Evolutionary conservation across 2,888 invertebrate genomes (phyloP).

Genomic region (Campoplex capitator): DNA sequence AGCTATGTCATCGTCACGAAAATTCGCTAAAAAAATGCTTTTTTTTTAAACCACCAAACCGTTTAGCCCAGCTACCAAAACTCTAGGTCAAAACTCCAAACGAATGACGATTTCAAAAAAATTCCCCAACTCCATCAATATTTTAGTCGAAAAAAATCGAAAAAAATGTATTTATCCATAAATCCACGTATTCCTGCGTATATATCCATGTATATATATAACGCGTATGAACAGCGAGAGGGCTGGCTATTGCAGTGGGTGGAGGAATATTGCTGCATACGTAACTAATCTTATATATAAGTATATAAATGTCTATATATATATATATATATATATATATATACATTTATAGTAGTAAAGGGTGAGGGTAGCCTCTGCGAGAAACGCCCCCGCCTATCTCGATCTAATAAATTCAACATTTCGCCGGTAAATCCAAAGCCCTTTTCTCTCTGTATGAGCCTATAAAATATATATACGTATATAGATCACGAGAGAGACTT

Average conservation of each 20-base stretch:
- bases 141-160: neutral
- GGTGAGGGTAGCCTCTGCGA: slow-evolving; percentile 72
- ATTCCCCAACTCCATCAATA: neutral
- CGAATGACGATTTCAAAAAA: neutral
- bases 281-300: slow-evolving; percentile 64
- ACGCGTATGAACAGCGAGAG: slow-evolving; percentile 37
- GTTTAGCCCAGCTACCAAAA: neutral
- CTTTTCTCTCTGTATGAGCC: neutral
- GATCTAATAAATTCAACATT: slow-evolving; percentile 85
- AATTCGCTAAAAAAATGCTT: neutral
- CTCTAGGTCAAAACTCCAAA: neutral
- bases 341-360: slow-evolving; percentile 19
- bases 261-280: slow-evolving; percentile 70
- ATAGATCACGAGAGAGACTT: slow-evolving; percentile 18
- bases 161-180: neutral
- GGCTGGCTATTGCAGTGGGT: slow-evolving; percentile 79
- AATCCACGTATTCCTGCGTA: neutral
- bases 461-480: slow-evolving; percentile 7
- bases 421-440: slow-evolving; percentile 70
- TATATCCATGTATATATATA: neutral
- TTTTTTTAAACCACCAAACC: neutral
- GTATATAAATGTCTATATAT: neutral
- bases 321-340: neutral
- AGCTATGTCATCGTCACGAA: neutral
- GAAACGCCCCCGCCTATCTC: slow-evolving; percentile 84